phyloP scores from a whole-genome alignment of 2,888 invertebrate genomes.

The Nomada lathburiana region DNA sequence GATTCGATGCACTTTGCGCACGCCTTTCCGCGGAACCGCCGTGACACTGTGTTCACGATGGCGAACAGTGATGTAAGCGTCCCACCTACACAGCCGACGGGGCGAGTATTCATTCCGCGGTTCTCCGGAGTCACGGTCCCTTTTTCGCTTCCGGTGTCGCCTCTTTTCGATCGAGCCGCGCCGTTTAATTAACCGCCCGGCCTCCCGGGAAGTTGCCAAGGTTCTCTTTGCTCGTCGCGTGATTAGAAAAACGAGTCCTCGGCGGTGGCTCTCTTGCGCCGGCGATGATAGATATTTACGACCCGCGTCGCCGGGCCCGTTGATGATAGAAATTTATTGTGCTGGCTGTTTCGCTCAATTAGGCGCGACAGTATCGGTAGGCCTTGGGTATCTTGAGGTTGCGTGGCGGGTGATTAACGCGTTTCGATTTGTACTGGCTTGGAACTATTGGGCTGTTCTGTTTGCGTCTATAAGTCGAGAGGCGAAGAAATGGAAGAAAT shows the following conservation, averaged over 20 bases:
- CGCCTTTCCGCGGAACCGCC: constrained; percentile 42
- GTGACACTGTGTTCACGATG: neutral
- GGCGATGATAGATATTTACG: neutral
- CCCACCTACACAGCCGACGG: constrained; percentile 39
- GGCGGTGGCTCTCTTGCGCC: neutral
- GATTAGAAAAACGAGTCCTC: constrained; percentile 10
- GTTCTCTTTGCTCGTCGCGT: constrained; percentile 43
- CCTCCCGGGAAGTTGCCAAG: constrained; percentile 68
- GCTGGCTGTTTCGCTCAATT: too few species aligned
- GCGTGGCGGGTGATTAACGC: too few species aligned
- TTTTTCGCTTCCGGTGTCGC: constrained; percentile 46
- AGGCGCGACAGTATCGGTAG: neutral
- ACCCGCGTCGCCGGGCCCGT: neutral
- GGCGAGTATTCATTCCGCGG: constrained; percentile 18
- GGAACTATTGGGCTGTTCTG: too few species aligned
- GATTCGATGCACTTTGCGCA: constrained; percentile 63
- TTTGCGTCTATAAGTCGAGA: too few species aligned
- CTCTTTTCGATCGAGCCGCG: constrained; percentile 44
- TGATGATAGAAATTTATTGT: neutral
- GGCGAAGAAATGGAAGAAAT: too few species aligned
- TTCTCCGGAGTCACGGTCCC: constrained; percentile 36
- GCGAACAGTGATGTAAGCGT: constrained; percentile 53
- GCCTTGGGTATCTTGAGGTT: neutral
- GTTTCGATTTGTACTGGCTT: too few species aligned
- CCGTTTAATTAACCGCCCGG: constrained; percentile 62